Evolutionary conservation across 1,140 invertebrate species (phyloP).

Genomic region (Sinonovacula constricta): DNA sequence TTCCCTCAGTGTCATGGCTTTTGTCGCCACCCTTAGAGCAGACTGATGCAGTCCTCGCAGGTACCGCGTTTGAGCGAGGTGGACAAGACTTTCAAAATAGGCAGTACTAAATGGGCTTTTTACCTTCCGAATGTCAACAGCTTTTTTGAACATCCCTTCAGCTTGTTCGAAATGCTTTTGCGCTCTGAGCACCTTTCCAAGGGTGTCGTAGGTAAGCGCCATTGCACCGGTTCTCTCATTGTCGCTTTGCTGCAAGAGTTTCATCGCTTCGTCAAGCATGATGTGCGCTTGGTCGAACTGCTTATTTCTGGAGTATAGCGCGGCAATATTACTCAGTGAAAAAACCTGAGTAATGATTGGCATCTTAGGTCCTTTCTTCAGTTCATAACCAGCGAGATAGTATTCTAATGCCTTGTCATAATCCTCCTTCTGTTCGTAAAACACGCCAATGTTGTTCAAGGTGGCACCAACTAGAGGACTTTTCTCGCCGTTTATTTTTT

Average conservation of each 20-base stretch:
- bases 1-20: conserved; percentile 7
- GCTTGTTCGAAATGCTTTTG: conserved; percentile 6
- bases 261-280: conserved; percentile 27
- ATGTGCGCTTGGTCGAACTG: conserved; percentile 11
- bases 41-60: neutral
- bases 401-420: conserved; percentile 17
- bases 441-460: conserved; percentile 35
- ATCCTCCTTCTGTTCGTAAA: conserved; percentile 38
- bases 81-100: conserved; percentile 32
- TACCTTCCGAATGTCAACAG: conserved; percentile 8
- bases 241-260: neutral
- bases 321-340: conserved; percentile 32
- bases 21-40: conserved; percentile 6
- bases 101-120: neutral
- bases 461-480: conserved; percentile 26
- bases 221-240: neutral
- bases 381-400: conserved; percentile 19
- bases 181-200: conserved; percentile 13
- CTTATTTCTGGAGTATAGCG: neutral
- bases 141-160: conserved; percentile 19
- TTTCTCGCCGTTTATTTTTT: conserved; percentile 9
- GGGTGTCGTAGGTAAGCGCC: conserved; percentile 25
- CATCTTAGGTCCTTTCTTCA: conserved; percentile 9
- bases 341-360: conserved; percentile 1
- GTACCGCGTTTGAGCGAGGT: conserved; percentile 15